Base-by-base conservation (phyloP, 1,140 invertebrate genomes). In the Anastatus disparis region DNA sequence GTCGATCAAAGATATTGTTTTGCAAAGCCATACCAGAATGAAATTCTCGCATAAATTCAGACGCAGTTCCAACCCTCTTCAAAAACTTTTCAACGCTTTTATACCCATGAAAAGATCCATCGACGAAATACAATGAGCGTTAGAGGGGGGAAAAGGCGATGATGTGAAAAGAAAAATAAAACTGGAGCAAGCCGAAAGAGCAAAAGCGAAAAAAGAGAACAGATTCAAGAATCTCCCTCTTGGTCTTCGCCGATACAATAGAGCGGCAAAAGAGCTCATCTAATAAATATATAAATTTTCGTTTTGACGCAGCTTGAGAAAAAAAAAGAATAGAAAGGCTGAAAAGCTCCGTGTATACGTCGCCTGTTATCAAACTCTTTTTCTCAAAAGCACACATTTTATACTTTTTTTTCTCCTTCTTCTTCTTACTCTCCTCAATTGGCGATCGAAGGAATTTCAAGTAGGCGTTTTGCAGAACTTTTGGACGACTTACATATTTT, bases 401-500 rank as follows among this genome's bases (percentile, higher is more conserved):
- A 52, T 15, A 15, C 42, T 44, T 44, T 44, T 44, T 44, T 15
- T 52, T 44, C 38, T 40, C n/a, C n/a, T 8, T 20, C 38, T 31
- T 12, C n/a, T 9, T 12, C 48, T 12, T 26, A 31, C 20, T 20
- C 27, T 20, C 29, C 29, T 48, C 26, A 46, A 67, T 58, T 50
- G 38, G 52, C 24, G 38, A 40, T 27, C 40, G 29, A 15, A 38
- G 56, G 44, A 69, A 69, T 69, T 52, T 53, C 31, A 61, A 61
- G 46, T 61, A 61, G 66, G 46, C 56, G 56, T 59, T 69, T 61
- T 69, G 46, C 56, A 69, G 15, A 69, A 69, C 59, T 56, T 69
- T 69, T 35, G 66, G n/a, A 69, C 31, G 66, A 69, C 66, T 69
- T 69, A 69, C 56, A 69, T 59, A 69, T 69, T 69, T 69, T 69